A percentile compares a stretch with the other conserved stretches of the same genome.
phyloP scores from a whole-genome alignment of 2,888 invertebrate genomes.

The Eremobia ochroleuca region DNA sequence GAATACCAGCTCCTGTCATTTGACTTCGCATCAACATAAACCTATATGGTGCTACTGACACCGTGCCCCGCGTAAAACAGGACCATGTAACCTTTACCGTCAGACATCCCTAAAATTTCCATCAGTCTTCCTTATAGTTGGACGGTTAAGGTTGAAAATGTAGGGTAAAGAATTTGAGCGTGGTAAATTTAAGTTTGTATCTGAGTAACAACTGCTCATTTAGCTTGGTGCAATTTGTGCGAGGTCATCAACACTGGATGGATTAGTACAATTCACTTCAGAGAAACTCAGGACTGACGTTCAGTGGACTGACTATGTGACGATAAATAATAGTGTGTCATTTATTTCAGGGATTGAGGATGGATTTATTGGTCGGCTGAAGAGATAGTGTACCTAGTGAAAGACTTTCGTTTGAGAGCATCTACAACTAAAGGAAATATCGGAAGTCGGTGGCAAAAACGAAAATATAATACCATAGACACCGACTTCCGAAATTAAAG shows the following conservation, averaged over 20 bases:
- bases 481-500: too few species aligned
- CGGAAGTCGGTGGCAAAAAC: too few species aligned
- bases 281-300: conserved; percentile 75
- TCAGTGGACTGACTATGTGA: conserved; percentile 64
- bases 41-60: conserved; percentile 71
- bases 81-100: conserved; percentile 32
- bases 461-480: too few species aligned
- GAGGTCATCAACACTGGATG: conserved; percentile 84
- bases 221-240: conserved; percentile 81
- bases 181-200: conserved; percentile 58
- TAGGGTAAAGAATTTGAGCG: background rate
- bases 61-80: conserved; percentile 69
- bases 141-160: conserved; percentile 25
- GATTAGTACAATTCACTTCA: conserved; percentile 84
- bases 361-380: background rate
- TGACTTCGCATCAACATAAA: conserved; percentile 70
- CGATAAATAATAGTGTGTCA: conserved; percentile 18
- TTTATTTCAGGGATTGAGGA: background rate
- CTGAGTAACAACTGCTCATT: conserved; percentile 78
- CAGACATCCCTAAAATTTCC: conserved; percentile 25
- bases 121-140: background rate
- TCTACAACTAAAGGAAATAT: background rate
- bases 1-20: conserved; percentile 62
- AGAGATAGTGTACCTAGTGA: background rate
- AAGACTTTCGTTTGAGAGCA: background rate